Evolutionary conservation across 2,797 vertebrate genomes (phyloP), one percentile per base, ranked within the genome.

Genomic region (Fringilla coelebs): DNA sequence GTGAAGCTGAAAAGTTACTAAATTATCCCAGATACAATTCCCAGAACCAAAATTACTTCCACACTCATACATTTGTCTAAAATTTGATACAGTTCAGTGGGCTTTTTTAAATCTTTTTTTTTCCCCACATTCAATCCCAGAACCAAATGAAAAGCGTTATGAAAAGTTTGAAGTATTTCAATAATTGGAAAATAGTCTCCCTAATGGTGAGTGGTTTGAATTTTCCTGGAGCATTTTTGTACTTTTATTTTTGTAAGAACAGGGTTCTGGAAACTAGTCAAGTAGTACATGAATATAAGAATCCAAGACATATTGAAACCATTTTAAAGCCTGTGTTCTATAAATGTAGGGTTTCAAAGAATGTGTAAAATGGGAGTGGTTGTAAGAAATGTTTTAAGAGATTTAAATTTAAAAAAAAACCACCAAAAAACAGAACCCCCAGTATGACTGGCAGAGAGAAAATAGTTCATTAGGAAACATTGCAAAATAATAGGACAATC

Each of bases 231-330:
- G 22, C 46, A 18, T 55, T 87, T 41, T 31, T 73, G 31, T 88
- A 48, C 58, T 93, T 49, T 82, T 93, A 66, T 93, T 96, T 96
- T 93, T 63, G 11, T 90, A 91, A 93, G 93, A 95, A 78, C 68
- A 28, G 45, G 4, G 5, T 74, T 85, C 78, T 96, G 96, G 96
- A 95, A 96, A 60, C 68, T 49, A 54, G n/a, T 83, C 74, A 91
- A 93, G 67, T 82, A 74, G n/a, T 75, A 90, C 2, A 0, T 71
- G 76, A 60, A 60, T 63, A 31, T 51, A 40, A 54, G 68, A 87
- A 84, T 92, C 70, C 73, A 87, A 82, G 77, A 80, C 94, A 89
- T 80, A 85, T 22, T 90, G 96, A 93, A 95, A 79, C 68, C 7
- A 80, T 96, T 95, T 88, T n/a, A 77, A 85, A 36, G 41, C 73